phyloP scores from a whole-genome alignment of 2,888 invertebrate species.

The Neoitamus cyanurus region DNA sequence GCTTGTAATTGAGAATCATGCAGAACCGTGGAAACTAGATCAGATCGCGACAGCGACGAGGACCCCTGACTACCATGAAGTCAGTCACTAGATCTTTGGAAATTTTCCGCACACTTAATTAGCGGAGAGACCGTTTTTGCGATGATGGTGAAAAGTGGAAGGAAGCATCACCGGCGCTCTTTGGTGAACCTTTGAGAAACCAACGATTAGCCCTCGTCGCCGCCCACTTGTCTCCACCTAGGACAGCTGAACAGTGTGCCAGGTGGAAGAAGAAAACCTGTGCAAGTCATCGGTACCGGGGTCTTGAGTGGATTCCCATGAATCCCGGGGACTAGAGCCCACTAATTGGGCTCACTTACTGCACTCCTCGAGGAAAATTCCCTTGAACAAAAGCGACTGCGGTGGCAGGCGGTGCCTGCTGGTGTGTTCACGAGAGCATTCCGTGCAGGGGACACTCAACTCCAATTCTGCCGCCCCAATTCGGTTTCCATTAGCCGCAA shows the following conservation, averaged over 20 bases:
- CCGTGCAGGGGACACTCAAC: not conserved
- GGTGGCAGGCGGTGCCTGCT: too few species aligned
- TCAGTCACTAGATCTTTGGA: not conserved
- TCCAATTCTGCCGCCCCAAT: not conserved
- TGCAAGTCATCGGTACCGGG: not conserved
- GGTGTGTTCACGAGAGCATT: not conserved
- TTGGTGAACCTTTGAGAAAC: not conserved
- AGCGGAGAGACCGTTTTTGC: not conserved
- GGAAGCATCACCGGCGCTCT: not conserved
- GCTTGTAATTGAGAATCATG: not conserved
- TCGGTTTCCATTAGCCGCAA: not conserved
- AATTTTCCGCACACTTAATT: not conserved
- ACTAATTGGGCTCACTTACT: not conserved
- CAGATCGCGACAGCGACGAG: too few species aligned
- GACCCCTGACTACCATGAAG: too few species aligned
- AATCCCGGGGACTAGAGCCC: not conserved
- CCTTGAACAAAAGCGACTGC: not conserved
- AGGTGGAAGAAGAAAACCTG: not conserved
- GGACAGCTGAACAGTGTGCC: not conserved
- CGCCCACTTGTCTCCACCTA: not conserved
- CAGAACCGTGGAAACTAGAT: conserved; percentile 6
- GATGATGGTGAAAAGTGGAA: not conserved
- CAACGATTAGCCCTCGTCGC: not conserved
- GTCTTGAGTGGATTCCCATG: not conserved
- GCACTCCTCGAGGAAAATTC: not conserved